Evolutionary conservation across 1,140 invertebrate species (phyloP).

Genomic region (Drosophila malerkotliana): DNA sequence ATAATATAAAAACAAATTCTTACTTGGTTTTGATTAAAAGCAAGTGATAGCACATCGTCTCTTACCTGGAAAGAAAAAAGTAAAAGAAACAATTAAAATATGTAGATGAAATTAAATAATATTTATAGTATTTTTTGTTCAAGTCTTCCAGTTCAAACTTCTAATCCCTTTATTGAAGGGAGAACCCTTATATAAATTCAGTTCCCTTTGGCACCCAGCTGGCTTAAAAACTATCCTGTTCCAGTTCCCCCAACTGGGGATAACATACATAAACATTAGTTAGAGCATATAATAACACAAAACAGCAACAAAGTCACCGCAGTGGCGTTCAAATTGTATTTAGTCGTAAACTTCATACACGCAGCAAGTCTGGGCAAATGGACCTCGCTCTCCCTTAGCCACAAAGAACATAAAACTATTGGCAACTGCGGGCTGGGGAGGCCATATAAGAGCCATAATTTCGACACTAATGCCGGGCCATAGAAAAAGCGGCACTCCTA

Average conservation of each 20-base stretch:
- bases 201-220: background rate
- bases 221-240: background rate
- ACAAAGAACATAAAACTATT: constrained; percentile 63
- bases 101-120: background rate
- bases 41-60: constrained; percentile 80
- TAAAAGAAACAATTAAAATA: constrained; percentile 14
- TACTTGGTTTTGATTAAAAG: constrained; percentile 82
- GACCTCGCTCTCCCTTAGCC: background rate
- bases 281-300: constrained; percentile 44
- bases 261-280: constrained; percentile 51
- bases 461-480: constrained; percentile 69
- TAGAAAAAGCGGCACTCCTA: constrained; percentile 31
- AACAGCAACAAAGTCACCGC: constrained; percentile 34
- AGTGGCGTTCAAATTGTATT: constrained; percentile 64
- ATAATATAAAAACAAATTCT: constrained; percentile 43
- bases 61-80: constrained; percentile 73
- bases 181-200: constrained; percentile 7
- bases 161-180: background rate
- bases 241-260: constrained; percentile 31
- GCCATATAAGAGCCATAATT: constrained; percentile 65
- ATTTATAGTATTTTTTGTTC: background rate
- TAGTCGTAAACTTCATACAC: constrained; percentile 66
- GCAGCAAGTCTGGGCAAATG: constrained; percentile 19
- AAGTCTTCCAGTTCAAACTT: too few relatives aligned
- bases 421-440: constrained; percentile 20